These are phyloP conservation scores for Spodoptera litura DNA, from an alignment of 1,140 invertebrate species.

Conservation along the genomic window DNA sequence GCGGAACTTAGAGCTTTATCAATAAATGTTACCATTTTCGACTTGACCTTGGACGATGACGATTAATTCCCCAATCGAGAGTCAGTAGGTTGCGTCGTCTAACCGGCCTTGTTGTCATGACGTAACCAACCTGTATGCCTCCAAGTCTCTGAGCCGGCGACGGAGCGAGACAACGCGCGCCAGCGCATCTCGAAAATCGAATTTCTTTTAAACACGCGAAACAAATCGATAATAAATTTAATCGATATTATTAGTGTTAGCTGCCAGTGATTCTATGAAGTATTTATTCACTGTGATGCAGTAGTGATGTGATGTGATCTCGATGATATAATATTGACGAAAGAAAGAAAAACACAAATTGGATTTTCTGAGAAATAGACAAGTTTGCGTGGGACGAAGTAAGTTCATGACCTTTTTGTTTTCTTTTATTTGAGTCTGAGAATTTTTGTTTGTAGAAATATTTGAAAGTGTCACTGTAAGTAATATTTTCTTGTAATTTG, in stretches of 20 bases:
- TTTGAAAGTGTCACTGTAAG: too few relatives aligned
- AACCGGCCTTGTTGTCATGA: constrained; percentile 59
- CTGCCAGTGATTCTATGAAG: constrained; percentile 2
- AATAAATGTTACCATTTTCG: constrained; percentile 44
- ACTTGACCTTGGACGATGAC: constrained; percentile 56
- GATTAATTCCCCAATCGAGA: constrained; percentile 58
- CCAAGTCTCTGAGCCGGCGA: constrained; percentile 37
- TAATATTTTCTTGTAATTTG: too few relatives aligned
- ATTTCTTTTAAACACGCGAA: constrained; percentile 44
- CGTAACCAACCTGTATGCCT: constrained; percentile 58
- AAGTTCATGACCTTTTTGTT: neutral
- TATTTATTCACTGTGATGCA: neutral
- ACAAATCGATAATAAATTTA: constrained; percentile 39
- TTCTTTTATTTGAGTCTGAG: neutral
- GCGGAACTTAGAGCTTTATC: constrained; percentile 38
- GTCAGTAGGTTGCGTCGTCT: constrained; percentile 57
- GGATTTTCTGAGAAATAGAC: constrained; percentile 20
- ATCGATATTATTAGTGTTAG: constrained; percentile 17
- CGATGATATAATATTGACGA: neutral
- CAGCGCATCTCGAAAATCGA: constrained; percentile 51
- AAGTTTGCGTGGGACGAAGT: constrained; percentile 14
- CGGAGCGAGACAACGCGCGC: constrained; percentile 54
- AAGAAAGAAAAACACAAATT: neutral
- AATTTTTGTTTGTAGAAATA: neutral
- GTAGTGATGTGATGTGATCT: constrained; percentile 10